Conservation (phyloP, 2,888 invertebrate species). For the Cryptus armator region DNA sequence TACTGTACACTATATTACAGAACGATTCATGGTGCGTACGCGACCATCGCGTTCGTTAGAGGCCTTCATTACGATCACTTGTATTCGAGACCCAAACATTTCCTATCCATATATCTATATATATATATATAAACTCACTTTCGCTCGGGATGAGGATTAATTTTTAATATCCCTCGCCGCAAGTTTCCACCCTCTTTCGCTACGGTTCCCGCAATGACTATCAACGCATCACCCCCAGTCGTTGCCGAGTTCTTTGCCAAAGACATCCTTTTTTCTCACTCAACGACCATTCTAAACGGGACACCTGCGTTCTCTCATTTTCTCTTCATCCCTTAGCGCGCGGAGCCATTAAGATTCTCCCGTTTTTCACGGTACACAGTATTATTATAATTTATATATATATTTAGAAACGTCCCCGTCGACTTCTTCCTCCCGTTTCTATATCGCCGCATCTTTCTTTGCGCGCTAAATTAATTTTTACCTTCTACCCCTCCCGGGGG, state of each 20-base stretch:
- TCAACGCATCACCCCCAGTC: conserved; percentile 37
- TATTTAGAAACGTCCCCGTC: conserved; percentile 33
- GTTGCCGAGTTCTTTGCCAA: conserved; percentile 21
- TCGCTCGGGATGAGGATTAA: conserved; percentile 73
- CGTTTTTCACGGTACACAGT: conserved; percentile 1
- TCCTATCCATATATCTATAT: conserved; percentile 43
- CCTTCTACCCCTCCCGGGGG: conserved; percentile 64
- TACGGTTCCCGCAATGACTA: conserved; percentile 30
- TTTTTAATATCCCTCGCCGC: conserved; percentile 77
- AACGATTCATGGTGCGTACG: conserved; percentile 53
- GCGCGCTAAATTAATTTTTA: conserved; percentile 75
- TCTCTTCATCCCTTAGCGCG: conserved; percentile 7
- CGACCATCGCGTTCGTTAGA: conserved; percentile 76
- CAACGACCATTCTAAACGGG: conserved; percentile 37
- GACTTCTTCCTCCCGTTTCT: conserved; percentile 29
- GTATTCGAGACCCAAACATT: conserved; percentile 72
- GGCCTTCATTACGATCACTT: conserved; percentile 79
- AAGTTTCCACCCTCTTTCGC: conserved; percentile 40
- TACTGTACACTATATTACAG: conserved; percentile 14
- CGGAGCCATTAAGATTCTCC: conserved; percentile 13
- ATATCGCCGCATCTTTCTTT: conserved; percentile 48
- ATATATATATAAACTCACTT: conserved; percentile 15
- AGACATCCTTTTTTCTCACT: conserved; percentile 48
- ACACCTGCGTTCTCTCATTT: conserved; percentile 39
- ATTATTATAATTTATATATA: conserved; percentile 23